Evolutionary conservation across 2,797 vertebrate species (phyloP), one percentile per base, ranked within the genome.

Genomic region (Syngnathus rostellatus): DNA sequence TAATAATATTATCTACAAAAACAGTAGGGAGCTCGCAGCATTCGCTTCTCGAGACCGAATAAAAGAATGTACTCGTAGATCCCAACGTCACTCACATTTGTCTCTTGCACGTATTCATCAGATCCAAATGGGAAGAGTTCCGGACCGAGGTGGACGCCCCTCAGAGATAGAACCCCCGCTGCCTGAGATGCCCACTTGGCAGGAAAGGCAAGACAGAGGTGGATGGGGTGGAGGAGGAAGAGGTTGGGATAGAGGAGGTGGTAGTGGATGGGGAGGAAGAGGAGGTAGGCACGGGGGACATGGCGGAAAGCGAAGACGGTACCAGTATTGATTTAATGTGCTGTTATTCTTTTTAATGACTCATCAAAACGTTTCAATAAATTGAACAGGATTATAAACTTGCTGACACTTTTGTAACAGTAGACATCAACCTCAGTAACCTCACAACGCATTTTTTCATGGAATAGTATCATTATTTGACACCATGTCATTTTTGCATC

Each of bases 111-210:
- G 14, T 58, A 14, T 58, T 38, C 55, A n/a, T 8, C 77, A 98
- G 96, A 88, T 98, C 73, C 87, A 95, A 73, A 99, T 99, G 96
- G 96, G 95, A 31, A 89, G 92, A 77, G 96, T 99, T 21, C 97
- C 97, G 17, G 95, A 99, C 84, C 88, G 97, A 70, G 97, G 97
- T 73, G 97, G 97, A 69, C 90, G 94, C 43, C 97, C 94, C 0
- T 92, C 93, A 9, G 97, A 99, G 84, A 97, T 99, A 60, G 73
- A 93, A 17, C 91, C 94, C 8, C 97, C 97, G 1, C 90, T 89
- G 25, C 95, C 95, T 0, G 96, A 99, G 84, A 99, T 99, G 97
- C 95, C 97, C 0, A 88, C 93, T 0, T 98, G 97, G 96, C 90
- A 93, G 68, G 94, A 96, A 87, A 92, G 95, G 90, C 91, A 96